Evolutionary conservation across 2,113 vertebrate species (phyloP), one percentile per base, ranked within the genome.

Genomic region (Cyanocitta stelleri): DNA sequence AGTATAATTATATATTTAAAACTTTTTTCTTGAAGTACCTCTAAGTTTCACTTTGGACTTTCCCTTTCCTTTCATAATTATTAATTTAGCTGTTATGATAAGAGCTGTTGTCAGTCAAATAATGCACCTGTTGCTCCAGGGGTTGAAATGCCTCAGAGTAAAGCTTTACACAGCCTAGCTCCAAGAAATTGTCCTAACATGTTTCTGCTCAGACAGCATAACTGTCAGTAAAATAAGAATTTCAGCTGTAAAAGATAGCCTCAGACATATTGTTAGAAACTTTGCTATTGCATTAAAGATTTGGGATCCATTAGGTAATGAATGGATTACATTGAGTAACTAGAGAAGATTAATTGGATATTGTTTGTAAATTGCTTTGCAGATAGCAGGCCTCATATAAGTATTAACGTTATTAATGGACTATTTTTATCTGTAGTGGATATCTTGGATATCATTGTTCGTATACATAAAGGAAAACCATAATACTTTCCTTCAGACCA

Each of bases 361-460:
- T 84, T 96, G 72, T 95, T 96, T 88, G 75, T 90, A 88, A 97
- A 95, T 92, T 93, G 51, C 72, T 84, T 88, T 88, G 55, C 51
- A 94, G 63, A 92, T 71, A 94, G 18, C 72, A 86, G 61, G 30
- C 41, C 43, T 86, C 64, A 56, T 55, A 8, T 86, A 95, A 93
- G 61, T 93, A 83, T 92, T 93, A 52, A 64, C 87, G 55, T 84
- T 96, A 90, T 91, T 96, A 91, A 95, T 90, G 85, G 79, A 63
- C 61, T 86, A 30, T 84, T 93, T 96, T 92, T 84, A 72, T 95
- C 90, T 93, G 24, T 39, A 64, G 43, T 71, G 68, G 35, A 26
- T 88, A 92, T 92, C 79, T 90, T 9, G 0, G 44, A 91, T 88
- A 61, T 48, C 26, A 74, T 95, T 94, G 87, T 90, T 95, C 5